These are phyloP conservation scores for Trididemnum clinides DNA, from an alignment of 23 tunicate species.

Conservation along the genomic window DNA sequence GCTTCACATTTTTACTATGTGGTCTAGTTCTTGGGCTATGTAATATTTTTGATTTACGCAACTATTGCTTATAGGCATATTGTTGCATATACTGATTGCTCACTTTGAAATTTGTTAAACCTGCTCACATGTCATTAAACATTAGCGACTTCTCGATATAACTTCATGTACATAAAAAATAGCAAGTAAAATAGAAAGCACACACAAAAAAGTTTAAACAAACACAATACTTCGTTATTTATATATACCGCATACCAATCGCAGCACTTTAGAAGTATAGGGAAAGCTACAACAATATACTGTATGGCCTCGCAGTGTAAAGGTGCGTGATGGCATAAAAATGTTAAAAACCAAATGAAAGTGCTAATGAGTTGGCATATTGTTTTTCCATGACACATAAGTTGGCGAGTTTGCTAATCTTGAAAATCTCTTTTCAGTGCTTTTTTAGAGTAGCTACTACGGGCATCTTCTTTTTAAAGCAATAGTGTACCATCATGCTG, in stretches of 20 bases:
- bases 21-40: slow-evolving; percentile 20
- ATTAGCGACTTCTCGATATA: not conserved
- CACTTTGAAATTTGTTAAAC: not conserved
- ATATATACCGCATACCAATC: not conserved
- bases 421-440: slow-evolving; percentile 27
- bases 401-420: slow-evolving; percentile 1
- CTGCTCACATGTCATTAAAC: not conserved
- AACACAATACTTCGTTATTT: slow-evolving; percentile 9
- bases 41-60: not conserved
- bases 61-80: too few species aligned
- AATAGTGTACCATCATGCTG: slow-evolving; percentile 34
- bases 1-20: slow-evolving; percentile 6
- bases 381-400: slow-evolving; percentile 17
- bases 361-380: not conserved
- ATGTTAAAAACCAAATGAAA: not conserved
- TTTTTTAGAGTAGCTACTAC: slow-evolving; percentile 5
- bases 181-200: not conserved
- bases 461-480: not conserved
- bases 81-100: too few species aligned
- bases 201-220: not conserved
- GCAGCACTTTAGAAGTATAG: not conserved
- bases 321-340: not conserved
- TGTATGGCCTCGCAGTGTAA: not conserved
- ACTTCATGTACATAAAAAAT: too few species aligned
- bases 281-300: not conserved